Conservation (phyloP, 1,140 invertebrate species). For the Holotrichia oblita region DNA sequence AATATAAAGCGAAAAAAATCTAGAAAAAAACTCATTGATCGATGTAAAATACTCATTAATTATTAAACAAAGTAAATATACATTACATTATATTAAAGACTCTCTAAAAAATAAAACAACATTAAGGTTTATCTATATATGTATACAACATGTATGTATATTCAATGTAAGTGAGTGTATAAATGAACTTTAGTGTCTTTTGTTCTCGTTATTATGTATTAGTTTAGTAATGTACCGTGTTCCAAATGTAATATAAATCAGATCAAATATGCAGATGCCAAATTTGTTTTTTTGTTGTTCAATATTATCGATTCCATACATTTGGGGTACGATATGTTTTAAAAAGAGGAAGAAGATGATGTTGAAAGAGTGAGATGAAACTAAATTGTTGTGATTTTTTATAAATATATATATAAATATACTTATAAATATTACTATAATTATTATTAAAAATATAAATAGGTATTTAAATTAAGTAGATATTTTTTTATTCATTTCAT, state of each 20-base stretch:
- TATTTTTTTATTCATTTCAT: too few relatives aligned
- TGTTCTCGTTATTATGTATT: too few relatives aligned
- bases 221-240: too few relatives aligned
- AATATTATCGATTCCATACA: too few relatives aligned
- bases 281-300: too few relatives aligned
- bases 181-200: background rate
- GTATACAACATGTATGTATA: slow-evolving; percentile 2
- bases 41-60: slow-evolving; percentile 21
- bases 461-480: too few relatives aligned
- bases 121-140: background rate
- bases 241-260: too few relatives aligned
- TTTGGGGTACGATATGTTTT: background rate
- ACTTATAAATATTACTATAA: slow-evolving; percentile 17
- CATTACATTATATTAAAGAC: background rate
- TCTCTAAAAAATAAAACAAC: background rate
- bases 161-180: background rate
- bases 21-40: slow-evolving; percentile 6
- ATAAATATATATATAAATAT: slow-evolving; percentile 17
- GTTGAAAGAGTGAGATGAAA: background rate
- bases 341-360: background rate
- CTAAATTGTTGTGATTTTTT: slow-evolving; percentile 21
- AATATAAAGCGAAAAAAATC: background rate
- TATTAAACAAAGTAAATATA: background rate
- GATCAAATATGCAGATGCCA: too few relatives aligned
- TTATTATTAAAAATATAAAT: background rate